phyloP scores from a whole-genome alignment of 2,113 vertebrate species.

The Ailurus styani region DNA sequence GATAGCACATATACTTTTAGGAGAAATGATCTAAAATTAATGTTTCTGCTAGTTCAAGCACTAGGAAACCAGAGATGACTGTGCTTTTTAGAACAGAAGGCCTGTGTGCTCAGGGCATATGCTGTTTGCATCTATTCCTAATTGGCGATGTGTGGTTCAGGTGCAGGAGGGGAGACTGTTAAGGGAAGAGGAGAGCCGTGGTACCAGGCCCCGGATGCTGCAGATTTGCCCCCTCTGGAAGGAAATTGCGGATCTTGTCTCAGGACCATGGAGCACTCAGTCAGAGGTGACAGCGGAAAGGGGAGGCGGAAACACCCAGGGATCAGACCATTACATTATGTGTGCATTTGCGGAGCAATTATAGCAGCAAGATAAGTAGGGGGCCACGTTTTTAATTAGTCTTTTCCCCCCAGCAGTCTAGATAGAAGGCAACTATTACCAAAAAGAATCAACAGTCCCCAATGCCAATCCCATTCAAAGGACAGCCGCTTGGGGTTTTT shows the following conservation, averaged over 20 bases:
- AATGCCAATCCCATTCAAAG: neutral
- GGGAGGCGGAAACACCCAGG: neutral
- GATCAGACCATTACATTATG: neutral
- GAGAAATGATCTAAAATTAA: constrained; percentile 42
- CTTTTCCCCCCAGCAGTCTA: neutral
- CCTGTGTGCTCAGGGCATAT: neutral
- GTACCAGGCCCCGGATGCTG: neutral
- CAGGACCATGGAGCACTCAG: neutral
- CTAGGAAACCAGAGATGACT: neutral
- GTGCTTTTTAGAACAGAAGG: neutral
- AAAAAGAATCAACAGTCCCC: neutral
- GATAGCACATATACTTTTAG: neutral
- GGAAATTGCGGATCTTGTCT: neutral
- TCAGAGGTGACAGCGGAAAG: constrained; percentile 16
- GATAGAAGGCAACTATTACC: neutral
- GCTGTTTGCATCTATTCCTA: constrained; percentile 5
- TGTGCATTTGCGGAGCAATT: neutral
- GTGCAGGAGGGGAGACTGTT: neutral
- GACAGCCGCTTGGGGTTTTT: neutral
- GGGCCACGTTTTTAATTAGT: neutral
- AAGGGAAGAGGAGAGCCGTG: neutral
- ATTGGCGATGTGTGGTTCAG: constrained; percentile 10
- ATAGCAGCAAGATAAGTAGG: neutral
- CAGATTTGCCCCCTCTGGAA: neutral
- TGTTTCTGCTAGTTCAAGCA: constrained; percentile 2